Conservation (phyloP, 1,140 invertebrate species). For the Camponotus floridanus region DNA sequence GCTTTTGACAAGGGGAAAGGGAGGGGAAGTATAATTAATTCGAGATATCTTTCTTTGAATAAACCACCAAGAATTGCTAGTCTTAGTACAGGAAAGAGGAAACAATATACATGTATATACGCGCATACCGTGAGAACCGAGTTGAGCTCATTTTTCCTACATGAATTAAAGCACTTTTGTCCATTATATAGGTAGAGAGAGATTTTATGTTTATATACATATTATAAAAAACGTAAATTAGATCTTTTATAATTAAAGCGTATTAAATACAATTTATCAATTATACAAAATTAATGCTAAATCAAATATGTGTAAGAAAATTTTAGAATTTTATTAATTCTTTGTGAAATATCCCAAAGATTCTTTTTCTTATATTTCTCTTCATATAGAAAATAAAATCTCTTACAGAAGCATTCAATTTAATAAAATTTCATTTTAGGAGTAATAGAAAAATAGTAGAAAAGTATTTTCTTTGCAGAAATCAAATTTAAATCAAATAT, state of each 20-base stretch:
- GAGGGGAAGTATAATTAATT: slow-evolving; percentile 72
- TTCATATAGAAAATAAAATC: background rate
- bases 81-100: slow-evolving; percentile 76
- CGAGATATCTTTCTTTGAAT: slow-evolving; percentile 74
- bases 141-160: slow-evolving; percentile 76
- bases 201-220: slow-evolving; percentile 33
- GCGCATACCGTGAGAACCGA: slow-evolving; percentile 71
- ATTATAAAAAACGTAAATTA: background rate
- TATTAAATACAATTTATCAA: slow-evolving; percentile 18
- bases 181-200: slow-evolving; percentile 25
- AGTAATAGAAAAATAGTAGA: background rate
- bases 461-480: background rate
- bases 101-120: slow-evolving; percentile 33
- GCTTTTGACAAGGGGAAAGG: slow-evolving; percentile 63
- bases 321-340: slow-evolving; percentile 16
- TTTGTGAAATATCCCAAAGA: background rate
- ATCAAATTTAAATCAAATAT: no score
- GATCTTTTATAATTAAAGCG: background rate
- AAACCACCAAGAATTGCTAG: slow-evolving; percentile 71
- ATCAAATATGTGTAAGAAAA: background rate
- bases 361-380: background rate
- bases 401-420: background rate
- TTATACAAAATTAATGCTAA: background rate
- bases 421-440: background rate
- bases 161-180: slow-evolving; percentile 74